Evolutionary conservation across 2,113 vertebrate genomes (phyloP).

Genomic region (Suricata suricatta): DNA sequence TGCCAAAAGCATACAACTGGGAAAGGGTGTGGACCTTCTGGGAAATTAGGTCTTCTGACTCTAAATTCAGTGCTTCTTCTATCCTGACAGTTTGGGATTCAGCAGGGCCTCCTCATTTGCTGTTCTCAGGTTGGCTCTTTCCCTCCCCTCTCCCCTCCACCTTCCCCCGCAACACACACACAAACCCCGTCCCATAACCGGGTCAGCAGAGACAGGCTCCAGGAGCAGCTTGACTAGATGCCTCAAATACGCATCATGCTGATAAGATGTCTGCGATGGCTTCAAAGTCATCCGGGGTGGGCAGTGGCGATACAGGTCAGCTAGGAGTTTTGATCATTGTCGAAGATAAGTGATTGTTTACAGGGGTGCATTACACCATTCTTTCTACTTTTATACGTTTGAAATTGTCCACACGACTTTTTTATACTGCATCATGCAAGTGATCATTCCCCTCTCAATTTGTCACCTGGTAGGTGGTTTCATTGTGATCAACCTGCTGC

Average conservation of each 20-base stretch:
- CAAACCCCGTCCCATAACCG: neutral
- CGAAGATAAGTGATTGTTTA: neutral
- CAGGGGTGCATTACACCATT: neutral
- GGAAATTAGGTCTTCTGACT: neutral
- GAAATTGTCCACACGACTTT: neutral
- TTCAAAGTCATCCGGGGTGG: neutral
- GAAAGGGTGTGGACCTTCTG: neutral
- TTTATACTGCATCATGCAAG: neutral
- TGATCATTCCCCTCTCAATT: neutral
- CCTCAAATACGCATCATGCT: slow-evolving; percentile 31
- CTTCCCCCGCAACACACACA: neutral
- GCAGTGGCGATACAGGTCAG: neutral
- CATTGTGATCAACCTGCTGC: slow-evolving; percentile 27
- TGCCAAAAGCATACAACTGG: neutral
- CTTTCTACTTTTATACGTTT: neutral
- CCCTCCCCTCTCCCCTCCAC: too few species aligned
- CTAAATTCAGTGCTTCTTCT: neutral
- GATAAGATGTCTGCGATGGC: neutral
- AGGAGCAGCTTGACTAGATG: neutral
- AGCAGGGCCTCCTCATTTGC: neutral
- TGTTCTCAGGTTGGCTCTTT: neutral
- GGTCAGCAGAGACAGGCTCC: neutral
- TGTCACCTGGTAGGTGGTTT: neutral
- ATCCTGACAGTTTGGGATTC: neutral
- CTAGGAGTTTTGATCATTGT: neutral